Evolutionary conservation across 2,113 vertebrate species (phyloP).

Genomic region (Megalops atlanticus): DNA sequence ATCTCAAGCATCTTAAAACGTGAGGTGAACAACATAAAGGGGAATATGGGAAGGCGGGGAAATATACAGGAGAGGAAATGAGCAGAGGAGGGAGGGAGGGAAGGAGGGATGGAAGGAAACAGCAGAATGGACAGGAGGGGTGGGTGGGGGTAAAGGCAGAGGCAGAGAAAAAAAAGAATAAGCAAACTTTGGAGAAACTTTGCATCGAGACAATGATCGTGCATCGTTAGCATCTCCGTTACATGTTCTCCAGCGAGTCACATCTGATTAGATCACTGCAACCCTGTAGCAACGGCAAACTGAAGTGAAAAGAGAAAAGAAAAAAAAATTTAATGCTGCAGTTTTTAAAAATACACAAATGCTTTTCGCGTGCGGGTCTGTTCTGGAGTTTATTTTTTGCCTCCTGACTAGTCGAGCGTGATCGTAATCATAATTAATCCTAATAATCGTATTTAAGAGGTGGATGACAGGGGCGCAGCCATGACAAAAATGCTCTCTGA

Average conservation of each 20-base stretch:
- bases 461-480: constrained; percentile 34
- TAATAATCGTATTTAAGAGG: constrained; percentile 55
- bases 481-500: constrained; percentile 57
- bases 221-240: not conserved
- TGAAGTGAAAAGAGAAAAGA: constrained; percentile 39
- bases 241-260: constrained; percentile 23
- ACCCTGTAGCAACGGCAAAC: constrained; percentile 19
- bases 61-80: not conserved
- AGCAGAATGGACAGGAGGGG: not conserved
- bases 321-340: constrained; percentile 41
- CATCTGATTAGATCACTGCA: constrained; percentile 28
- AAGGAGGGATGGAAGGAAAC: not conserved
- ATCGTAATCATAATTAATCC: constrained; percentile 62
- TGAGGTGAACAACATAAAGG: not conserved
- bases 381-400: not conserved
- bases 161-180: constrained; percentile 11
- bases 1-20: too few species aligned
- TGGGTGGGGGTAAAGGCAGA: not conserved
- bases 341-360: constrained; percentile 49
- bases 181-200: constrained; percentile 4
- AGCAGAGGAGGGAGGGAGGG: constrained; percentile 3
- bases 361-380: constrained; percentile 24
- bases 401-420: constrained; percentile 39
- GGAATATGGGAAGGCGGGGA: not conserved
- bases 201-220: not conserved